A percentile compares a stretch with the other conserved stretches of the same genome.
These are phyloP conservation scores for Astreopora myriophthalma DNA, from an alignment of 64 coral and sea anemone genomes.

Conservation along the genomic window DNA sequence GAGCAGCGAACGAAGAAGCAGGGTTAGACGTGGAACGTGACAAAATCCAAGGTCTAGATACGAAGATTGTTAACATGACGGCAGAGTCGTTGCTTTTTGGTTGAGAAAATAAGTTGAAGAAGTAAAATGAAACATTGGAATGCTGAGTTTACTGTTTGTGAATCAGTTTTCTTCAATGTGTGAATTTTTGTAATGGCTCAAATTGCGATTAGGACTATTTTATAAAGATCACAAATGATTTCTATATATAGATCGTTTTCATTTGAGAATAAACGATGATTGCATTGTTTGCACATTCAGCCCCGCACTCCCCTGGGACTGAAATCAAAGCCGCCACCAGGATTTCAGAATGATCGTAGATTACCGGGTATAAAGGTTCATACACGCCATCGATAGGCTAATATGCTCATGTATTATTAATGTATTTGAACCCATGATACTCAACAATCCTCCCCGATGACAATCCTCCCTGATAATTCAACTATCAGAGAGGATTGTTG, in stretches of 20 bases:
- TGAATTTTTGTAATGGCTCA: neutral
- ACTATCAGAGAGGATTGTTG: too few relatives aligned
- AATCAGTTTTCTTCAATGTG: too few relatives aligned
- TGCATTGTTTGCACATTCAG: neutral
- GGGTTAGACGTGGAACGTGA: slow-evolving; percentile 40
- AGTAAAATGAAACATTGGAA: slow-evolving; percentile 11
- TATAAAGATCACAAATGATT: neutral
- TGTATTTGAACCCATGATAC: too few relatives aligned
- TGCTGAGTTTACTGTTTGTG: too few relatives aligned
- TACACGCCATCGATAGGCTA: too few relatives aligned
- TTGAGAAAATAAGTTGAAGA: slow-evolving; percentile 67
- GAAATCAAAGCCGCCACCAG: too few relatives aligned
- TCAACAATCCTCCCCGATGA: too few relatives aligned
- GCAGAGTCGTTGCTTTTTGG: slow-evolving; percentile 29
- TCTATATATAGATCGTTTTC: neutral
- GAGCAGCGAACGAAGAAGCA: slow-evolving; percentile 29
- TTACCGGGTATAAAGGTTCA: too few relatives aligned
- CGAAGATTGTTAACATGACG: slow-evolving; percentile 63
- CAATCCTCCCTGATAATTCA: too few relatives aligned
- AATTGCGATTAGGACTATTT: neutral
- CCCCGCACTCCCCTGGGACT: neutral
- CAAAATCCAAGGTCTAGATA: slow-evolving; percentile 47
- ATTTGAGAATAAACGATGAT: neutral
- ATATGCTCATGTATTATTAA: too few relatives aligned
- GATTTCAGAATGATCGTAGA: too few relatives aligned